Evolutionary conservation across 1,140 invertebrate genomes (phyloP), one percentile per base, ranked within the genome.

Genomic region (Acyrthosiphon pisum): DNA sequence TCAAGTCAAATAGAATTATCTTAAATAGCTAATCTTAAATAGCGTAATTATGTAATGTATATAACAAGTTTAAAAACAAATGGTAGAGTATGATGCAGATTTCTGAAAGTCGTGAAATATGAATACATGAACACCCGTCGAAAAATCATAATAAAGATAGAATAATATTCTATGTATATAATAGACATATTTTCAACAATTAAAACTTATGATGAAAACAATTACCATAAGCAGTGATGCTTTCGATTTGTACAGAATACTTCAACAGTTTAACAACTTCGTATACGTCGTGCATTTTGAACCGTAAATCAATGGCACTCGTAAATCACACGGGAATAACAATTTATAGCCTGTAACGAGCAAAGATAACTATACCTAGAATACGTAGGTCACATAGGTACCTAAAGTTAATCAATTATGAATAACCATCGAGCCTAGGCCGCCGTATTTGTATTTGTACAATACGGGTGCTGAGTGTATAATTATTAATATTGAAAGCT

Each of bases 181-280:
- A 76, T 76, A 76, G 14, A 76, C 9, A n/a, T 14, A n/a, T n/a
- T 68, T 18, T 76, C 30, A 76, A 76, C 30, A 18, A 35, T 76
- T n/a, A 76, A 76, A 76, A 76, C n/a, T 76, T 76, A 18, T 83
- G 76, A 83, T 37, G n/a, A 37, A 89, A 68, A 90, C 7, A 26
- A 60, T 90, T 96, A 99, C 98, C 98, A 95, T 98, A 99, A 94
- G 98, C 98, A 94, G 98, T 97, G 94, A 99, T 98, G 44, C 97
- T 97, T 95, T 99, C 98, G 93, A 99, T 99, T 95, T 98, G 97
- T 60, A 98, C 96, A 22, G 97, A 97, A 94, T 98, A 96, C 95
- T 98, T 98, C 93, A 98, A 96, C 93, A 99, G 95, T 93, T 97
- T 96, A 30, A 96, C 96, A 93, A 97, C 96, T 95, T 97, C 97